These are phyloP conservation scores for Botia almorhae DNA, from an alignment of 2,797 vertebrate genomes.

Conservation along the genomic window DNA sequence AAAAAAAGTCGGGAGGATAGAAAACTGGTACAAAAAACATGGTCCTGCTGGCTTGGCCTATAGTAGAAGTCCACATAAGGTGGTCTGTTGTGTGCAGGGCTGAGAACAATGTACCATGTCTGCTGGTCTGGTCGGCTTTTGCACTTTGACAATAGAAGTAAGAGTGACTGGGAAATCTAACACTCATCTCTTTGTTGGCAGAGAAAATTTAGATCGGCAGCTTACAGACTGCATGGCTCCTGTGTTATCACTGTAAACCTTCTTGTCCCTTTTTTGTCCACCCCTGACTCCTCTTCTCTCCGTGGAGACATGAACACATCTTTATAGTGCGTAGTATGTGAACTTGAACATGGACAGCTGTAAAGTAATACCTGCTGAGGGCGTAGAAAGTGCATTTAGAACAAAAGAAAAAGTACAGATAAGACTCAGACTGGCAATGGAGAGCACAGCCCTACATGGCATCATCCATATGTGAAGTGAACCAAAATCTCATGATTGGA, in stretches of 20 bases:
- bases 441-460: conserved; percentile 46
- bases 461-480: conserved; percentile 67
- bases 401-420: conserved; percentile 57
- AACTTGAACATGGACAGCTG: conserved; percentile 64
- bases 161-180: conserved; percentile 81
- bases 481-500: conserved; percentile 67
- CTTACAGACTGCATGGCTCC: conserved; percentile 82
- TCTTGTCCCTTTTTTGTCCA: conserved; percentile 65
- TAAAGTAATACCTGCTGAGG: conserved; percentile 71
- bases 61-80: conserved; percentile 66
- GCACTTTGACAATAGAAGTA: conserved; percentile 73
- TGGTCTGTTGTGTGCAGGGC: conserved; percentile 67
- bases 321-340: conserved; percentile 57
- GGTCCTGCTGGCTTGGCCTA: conserved; percentile 56
- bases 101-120: conserved; percentile 72
- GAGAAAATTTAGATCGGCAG: conserved; percentile 77
- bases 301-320: conserved; percentile 70
- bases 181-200: conserved; percentile 77
- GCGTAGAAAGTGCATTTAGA: conserved; percentile 61
- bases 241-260: conserved; percentile 78
- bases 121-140: conserved; percentile 74
- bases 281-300: conserved; percentile 42
- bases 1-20: conserved; percentile 47
- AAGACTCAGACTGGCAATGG: conserved; percentile 60
- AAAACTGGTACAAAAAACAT: conserved; percentile 60